Conservation (phyloP, 2,113 vertebrate species). For the Carlito syrichta region DNA sequence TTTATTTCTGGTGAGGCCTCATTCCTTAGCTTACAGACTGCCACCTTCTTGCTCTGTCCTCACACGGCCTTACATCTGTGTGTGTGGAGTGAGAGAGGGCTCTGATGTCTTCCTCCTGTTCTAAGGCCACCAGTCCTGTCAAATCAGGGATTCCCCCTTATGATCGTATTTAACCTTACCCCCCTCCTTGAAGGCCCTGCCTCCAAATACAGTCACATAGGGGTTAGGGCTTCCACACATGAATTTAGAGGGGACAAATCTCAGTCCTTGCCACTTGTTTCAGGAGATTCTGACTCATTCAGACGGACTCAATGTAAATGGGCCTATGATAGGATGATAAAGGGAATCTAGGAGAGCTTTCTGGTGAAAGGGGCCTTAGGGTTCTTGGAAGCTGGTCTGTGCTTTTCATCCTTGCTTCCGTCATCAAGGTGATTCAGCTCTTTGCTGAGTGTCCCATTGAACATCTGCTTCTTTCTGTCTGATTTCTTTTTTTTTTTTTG, state of each 20-base stretch:
- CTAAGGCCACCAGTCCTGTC: neutral
- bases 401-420: neutral
- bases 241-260: neutral
- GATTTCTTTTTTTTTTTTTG: neutral
- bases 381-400: neutral
- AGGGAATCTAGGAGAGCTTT: neutral
- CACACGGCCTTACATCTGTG: neutral
- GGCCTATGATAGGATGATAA: neutral
- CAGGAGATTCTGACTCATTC: neutral
- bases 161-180: neutral
- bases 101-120: neutral
- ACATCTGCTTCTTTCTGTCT: neutral
- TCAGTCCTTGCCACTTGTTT: neutral
- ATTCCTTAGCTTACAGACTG: neutral
- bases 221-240: neutral
- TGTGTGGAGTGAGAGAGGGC: rapidly evolving
- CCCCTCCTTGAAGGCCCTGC: neutral
- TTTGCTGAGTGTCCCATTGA: too few species aligned
- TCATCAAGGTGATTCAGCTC: neutral
- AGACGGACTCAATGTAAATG: neutral
- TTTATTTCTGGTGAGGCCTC: neutral
- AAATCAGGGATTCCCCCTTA: neutral
- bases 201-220: neutral
- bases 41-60: neutral
- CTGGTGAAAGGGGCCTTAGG: neutral